Evolutionary conservation across 2,797 vertebrate species (phyloP), one percentile per base, ranked within the genome.

Genomic region (Pteropus rufus): DNA sequence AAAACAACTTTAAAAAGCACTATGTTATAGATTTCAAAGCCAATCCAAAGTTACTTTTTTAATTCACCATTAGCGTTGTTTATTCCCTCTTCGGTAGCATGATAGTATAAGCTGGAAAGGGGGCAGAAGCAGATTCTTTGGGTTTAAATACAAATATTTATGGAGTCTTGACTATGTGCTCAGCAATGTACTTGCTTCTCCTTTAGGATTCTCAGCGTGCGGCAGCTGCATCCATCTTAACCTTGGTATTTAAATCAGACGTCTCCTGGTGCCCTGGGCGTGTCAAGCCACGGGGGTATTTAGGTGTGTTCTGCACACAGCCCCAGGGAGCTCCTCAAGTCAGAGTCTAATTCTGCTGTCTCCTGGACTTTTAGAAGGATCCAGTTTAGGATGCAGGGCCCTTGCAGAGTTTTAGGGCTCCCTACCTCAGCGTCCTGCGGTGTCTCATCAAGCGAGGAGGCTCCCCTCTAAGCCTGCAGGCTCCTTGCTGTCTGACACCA

Each of bases 401-500:
- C 34, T 19, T 15, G 76, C 14, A 21, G 60, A 76, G 87, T 21
- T 44, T 21, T 62, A 64, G 60, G 24, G 16, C 93, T 87, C 72
- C 65, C 77, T 75, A 73, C 79, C 92, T 96, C 23, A 4, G 89
- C 6, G 1, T 69, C 73, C 90, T 65, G 69, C 0, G 12, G 54
- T 77, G 81, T 91, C 56, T 62, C 65, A 21, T 75, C 41, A 44
- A 91, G 87, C 87, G 34, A 41, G 77, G 92, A 93, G 88, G 54
- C 95, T 97, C 85, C 83, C 90, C 67, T 91, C 49, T 96, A 96
- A 97, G 95, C 98, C 87, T 60, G 34, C 34, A 29, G 96, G 93
- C 87, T 91, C 65, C 1, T 65, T 36, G 7, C 80, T 52, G 85
- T 94, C 96, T 5, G 1, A 95, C 93, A 75, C 90, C 36, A 89